Conservation (phyloP, 1,140 invertebrate genomes). For the Brachionus paranguensis region DNA sequence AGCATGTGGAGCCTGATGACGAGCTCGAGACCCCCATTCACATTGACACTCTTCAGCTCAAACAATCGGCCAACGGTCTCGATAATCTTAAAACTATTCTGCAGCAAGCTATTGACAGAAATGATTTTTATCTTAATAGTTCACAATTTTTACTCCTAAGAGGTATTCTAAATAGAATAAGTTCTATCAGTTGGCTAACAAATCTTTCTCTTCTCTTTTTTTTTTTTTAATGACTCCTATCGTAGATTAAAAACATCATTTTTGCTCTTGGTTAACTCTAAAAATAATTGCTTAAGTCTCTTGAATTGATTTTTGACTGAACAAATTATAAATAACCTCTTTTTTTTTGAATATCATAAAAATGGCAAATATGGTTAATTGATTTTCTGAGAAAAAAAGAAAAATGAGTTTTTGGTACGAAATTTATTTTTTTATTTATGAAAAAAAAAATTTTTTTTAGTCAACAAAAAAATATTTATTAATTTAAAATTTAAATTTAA, state of each 20-base stretch:
- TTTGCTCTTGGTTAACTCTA: background rate
- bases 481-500: background rate
- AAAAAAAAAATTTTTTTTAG: too few relatives aligned
- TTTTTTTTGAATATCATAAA: background rate
- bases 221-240: background rate
- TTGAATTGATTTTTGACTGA: background rate
- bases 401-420: background rate
- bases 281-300: background rate
- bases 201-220: background rate
- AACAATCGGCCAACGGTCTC: background rate
- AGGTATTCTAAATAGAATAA: background rate
- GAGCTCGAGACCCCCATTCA: background rate
- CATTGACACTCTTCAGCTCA: background rate
- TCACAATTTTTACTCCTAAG: background rate
- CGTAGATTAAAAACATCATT: background rate
- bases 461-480: background rate
- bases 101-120: constrained; percentile 12
- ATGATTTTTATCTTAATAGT: constrained; percentile 8
- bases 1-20: background rate
- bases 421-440: too few relatives aligned
- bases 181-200: background rate
- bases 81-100: constrained; percentile 2
- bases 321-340: background rate
- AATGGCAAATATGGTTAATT: background rate
- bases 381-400: background rate